Base-by-base conservation (phyloP, 2,797 vertebrate species). In the Melanotaenia nigrans region DNA sequence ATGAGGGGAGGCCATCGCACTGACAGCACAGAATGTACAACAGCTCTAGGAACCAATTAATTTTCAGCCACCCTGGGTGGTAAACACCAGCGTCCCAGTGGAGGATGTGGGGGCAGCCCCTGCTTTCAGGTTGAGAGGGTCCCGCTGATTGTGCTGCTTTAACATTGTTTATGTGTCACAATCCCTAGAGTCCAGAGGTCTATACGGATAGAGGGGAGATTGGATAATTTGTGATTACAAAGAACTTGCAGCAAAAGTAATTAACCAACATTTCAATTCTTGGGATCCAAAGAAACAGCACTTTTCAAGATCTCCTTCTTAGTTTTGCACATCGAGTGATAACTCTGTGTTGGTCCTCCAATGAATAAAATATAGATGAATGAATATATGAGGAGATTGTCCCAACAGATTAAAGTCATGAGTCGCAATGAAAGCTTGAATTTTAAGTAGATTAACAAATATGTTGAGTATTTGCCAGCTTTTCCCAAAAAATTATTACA, bases 31-130 rank as follows among this genome's bases (percentile, higher is more conserved):
- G 68, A 77, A 83, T 65, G 70, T 85, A 88, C 85, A 72, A 82
- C 85, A 49, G 86, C 87, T 87, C 82, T 81, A 91, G 83, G 75
- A 92, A 85, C 87, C 89, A 90, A 92, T 92, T 92, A 87, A 89
- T 89, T 93, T 86, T 58, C 85, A 87, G 73, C 78, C 79, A 82
- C 80, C 84, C 75, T 22, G 65, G 85, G 84, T 66, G 24, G 84
- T 90, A 88, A 89, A 90, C 89, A 86, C 33, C 22, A 18, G 68
- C 32, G 32, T 86, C 83, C 79, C 75, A 20, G 65, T 0, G 75
- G 87, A 81, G 74, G 77, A 73, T 2, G 74, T 59, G 73, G 72
- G 67, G 65, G 56, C 49, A 71, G 79, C 56, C 33, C 25, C 3
- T 3, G 59, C 45, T 75, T 84, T 61, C 56, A 16, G 82, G 71